phyloP scores from a whole-genome alignment of 2,113 vertebrate species.

The Ceyx margarethae region DNA sequence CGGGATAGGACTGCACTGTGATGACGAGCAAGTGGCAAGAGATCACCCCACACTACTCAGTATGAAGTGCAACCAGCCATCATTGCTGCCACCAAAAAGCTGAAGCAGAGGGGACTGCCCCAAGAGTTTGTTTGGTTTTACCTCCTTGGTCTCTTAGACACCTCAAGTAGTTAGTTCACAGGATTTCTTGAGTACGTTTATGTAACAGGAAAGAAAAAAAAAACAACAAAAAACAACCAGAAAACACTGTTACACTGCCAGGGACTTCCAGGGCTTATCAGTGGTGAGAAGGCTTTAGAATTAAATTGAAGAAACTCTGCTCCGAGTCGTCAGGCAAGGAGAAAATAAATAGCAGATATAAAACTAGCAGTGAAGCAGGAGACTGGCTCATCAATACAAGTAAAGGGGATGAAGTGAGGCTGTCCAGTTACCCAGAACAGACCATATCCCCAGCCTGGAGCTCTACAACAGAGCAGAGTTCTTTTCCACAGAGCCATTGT shows the following conservation, averaged over 20 bases:
- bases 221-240: background rate
- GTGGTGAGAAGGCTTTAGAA: background rate
- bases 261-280: background rate
- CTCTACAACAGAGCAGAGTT: background rate
- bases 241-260: background rate
- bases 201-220: background rate
- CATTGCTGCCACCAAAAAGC: background rate
- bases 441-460: background rate
- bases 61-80: background rate
- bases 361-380: background rate
- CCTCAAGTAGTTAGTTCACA: background rate
- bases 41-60: accelerated
- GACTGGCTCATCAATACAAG: background rate
- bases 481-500: background rate
- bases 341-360: background rate
- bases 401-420: background rate
- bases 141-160: background rate
- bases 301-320: background rate
- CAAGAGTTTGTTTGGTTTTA: background rate
- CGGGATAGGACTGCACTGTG: background rate
- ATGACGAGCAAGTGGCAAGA: background rate
- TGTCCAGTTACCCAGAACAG: background rate
- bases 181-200: background rate
- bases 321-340: background rate
- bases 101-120: background rate